phyloP scores from a whole-genome alignment of 2,113 vertebrate genomes.

The Opisthocomus hoazin region DNA sequence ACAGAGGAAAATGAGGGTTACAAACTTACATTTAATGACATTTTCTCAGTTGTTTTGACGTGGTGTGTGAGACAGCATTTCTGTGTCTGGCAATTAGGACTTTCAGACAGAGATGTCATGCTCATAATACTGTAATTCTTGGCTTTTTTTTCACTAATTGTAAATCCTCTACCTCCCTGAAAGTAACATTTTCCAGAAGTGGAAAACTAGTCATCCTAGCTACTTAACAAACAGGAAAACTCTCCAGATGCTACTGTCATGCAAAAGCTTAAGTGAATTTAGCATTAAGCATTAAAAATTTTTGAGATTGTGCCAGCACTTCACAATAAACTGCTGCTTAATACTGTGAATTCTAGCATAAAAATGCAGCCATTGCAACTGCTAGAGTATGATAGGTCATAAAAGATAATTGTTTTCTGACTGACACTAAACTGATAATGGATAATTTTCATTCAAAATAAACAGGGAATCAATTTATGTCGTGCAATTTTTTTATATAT shows the following conservation, averaged over 20 bases:
- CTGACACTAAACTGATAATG: background rate
- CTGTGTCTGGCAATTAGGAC: background rate
- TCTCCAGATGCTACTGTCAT: conserved; percentile 15
- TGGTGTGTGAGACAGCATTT: background rate
- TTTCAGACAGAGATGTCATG: background rate
- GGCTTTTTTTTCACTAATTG: background rate
- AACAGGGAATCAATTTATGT: background rate
- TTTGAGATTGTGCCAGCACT: background rate
- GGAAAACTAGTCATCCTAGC: background rate
- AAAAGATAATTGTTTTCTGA: background rate
- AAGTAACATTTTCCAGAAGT: conserved; percentile 45
- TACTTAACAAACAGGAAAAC: conserved; percentile 4
- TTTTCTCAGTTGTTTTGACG: background rate
- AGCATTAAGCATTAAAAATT: background rate
- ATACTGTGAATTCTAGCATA: background rate
- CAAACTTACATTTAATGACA: background rate
- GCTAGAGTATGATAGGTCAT: background rate
- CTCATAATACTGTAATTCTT: background rate
- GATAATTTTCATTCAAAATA: background rate
- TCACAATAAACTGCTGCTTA: background rate
- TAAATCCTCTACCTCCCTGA: conserved; percentile 9
- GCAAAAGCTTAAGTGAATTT: background rate
- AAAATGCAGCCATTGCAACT: background rate
- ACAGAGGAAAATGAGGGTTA: background rate
- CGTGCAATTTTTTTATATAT: background rate